Conservation (phyloP, 2,797 vertebrate species). For the Phrynocephalus forsythii region DNA sequence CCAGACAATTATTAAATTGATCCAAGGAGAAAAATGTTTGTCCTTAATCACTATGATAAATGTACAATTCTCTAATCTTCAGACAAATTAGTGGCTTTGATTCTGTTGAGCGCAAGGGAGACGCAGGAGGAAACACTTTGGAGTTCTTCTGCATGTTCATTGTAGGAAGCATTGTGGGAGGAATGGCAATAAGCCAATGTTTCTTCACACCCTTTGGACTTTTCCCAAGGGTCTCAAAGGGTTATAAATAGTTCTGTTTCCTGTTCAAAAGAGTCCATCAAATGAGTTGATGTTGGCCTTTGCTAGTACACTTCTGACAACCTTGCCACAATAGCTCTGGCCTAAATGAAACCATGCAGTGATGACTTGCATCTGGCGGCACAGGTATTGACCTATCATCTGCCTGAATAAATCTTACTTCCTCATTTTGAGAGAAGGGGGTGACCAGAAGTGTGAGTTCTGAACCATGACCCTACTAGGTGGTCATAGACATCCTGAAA, state of each 20-base stretch:
- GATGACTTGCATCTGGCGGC: background rate
- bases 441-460: background rate
- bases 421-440: background rate
- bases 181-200: background rate
- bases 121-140: background rate
- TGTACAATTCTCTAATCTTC: slow-evolving; percentile 68
- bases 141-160: slow-evolving; percentile 2
- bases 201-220: background rate
- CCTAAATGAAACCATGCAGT: background rate
- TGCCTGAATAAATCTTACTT: background rate
- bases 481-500: background rate
- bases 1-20: slow-evolving; percentile 75
- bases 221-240: background rate
- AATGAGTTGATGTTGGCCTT: background rate
- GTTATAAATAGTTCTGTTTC: background rate
- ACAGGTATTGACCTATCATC: background rate
- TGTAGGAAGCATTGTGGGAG: background rate
- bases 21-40: slow-evolving; percentile 63
- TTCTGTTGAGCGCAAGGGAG: slow-evolving; percentile 13
- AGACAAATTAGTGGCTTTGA: slow-evolving; percentile 42
- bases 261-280: background rate
- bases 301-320: background rate
- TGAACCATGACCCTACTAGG: background rate
- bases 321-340: background rate
- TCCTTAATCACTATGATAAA: slow-evolving; percentile 68